Base-by-base conservation (phyloP, 2,888 invertebrate genomes). In the Cloeon dipterum region DNA sequence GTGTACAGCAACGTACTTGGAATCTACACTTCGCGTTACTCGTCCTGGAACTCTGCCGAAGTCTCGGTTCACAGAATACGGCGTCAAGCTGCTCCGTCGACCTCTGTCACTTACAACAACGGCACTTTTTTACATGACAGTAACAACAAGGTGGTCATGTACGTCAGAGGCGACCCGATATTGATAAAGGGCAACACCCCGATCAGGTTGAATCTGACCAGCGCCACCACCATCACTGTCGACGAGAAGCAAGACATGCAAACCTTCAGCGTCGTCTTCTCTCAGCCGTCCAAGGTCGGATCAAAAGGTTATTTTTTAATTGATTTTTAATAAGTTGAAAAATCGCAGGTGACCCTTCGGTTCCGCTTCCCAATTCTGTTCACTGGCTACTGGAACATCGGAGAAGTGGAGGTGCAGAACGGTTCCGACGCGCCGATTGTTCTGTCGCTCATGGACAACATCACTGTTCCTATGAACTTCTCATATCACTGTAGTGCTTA, bases 21-120 rank as follows among this genome's bases (percentile, higher is more conserved):
- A 2, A 41, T 72, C 0, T 70, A 69, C 46, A 71, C 72, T 1
- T 68, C 63, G 0, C 52, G 56, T 20, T 58, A 61, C 43, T 63
- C 67, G 1, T 70, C 72, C 14, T 61, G 61, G 61, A 56, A 59
- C 36, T 44, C 45, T 26, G 43, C 45, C 21, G 45, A 46, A 23
- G 39, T 36, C 14, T 25, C 26, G 37, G 35, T 36, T 17, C 17
- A 18, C 18, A 25, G 35, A 11, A 34, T 37, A 17, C 40, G 40
- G 26, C 34, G 23, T 19, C 33, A 32, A n/a, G 19, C 25, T 10
- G n/a, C n/a, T n/a, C n/a, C n/a, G n/a, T 4, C 37, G 1, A 26
- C 37, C 13, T 26, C 7, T 20, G 25, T 25, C 18, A 36, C 36
- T 16, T 20, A 13, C 7, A 7, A 20, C 5, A 35, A 21, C 2